A percentile compares a stretch with the other conserved stretches of the same genome.
phyloP scores from a whole-genome alignment of 2,113 vertebrate species.

The Lophotis ruficrista region DNA sequence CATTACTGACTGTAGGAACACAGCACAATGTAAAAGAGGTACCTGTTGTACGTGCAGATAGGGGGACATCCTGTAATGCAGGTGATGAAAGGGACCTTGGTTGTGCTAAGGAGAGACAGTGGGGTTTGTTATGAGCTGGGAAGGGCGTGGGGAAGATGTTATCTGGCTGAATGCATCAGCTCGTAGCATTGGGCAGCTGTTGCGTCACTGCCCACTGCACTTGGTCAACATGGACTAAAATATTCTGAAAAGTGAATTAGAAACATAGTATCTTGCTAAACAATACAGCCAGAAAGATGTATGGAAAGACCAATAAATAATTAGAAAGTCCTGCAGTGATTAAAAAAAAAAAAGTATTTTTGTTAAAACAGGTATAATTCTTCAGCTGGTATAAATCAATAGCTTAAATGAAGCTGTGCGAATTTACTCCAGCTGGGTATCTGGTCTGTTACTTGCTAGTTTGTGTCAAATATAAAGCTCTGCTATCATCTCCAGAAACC shows the following conservation, averaged over 20 bases:
- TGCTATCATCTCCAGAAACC: not conserved
- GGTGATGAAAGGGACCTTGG: not conserved
- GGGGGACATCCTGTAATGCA: not conserved
- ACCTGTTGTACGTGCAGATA: not conserved
- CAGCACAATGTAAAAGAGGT: not conserved
- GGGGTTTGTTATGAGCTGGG: not conserved
- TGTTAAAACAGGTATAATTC: not conserved
- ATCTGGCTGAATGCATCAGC: not conserved
- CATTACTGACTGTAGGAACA: not conserved
- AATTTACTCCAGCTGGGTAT: not conserved
- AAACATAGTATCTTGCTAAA: not conserved
- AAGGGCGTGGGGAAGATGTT: not conserved
- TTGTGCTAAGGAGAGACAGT: not conserved
- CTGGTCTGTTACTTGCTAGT: not conserved
- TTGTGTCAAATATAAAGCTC: not conserved
- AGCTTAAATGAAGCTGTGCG: not conserved
- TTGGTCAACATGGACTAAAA: accelerated
- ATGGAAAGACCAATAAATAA: not conserved
- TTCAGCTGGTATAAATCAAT: not conserved
- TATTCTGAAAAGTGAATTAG: not conserved
- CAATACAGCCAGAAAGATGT: not conserved
- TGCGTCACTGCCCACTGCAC: not conserved
- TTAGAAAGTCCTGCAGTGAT: not conserved
- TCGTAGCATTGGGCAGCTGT: not conserved
- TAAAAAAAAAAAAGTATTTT: not conserved